Base-by-base conservation (phyloP, 2,888 invertebrate genomes). In the Trichogramma evanescens region DNA sequence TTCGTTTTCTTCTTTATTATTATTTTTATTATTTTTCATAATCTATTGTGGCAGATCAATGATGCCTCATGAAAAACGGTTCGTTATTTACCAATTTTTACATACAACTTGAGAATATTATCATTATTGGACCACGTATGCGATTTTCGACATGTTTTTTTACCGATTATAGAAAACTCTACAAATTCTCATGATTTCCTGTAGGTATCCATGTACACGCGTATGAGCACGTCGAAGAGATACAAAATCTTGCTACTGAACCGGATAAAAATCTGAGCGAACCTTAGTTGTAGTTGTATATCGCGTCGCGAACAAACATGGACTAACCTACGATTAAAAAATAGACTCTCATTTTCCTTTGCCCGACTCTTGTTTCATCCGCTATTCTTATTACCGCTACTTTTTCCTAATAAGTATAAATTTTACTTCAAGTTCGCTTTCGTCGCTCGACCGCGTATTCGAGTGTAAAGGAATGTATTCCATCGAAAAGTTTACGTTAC, bases 391-490 rank as follows among this genome's bases (percentile, higher is more conserved):
- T 48, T 41, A 55, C 50, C 54, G 55, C 45, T 54, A 49, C 54
- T 44, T 42, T 54, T 54, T 39, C 26, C 26, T 43, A 50, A 10
- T 61, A 40, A 44, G 55, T 54, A 59, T 57, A 54, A 57, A 60
- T 53, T 56, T 63, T 63, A 61, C 56, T 56, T 55, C 59, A 45
- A 60, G 60, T 61, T 51, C 53, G 53, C 53, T 61, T 61, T 58
- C 58, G 26, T 26, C 26, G 26, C 26, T 26, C 26, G 26, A 26
- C 26, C 26, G 26, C 1, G 26, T 26, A 26, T 26, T 26, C 26
- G 26, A 26, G 26, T 26, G 26, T 26, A 26, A 26, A 26, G 26
- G 26, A 26, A 26, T 26, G 26, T 26, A 26, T 26, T 26, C 26
- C 26, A 26, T 2, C 26, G 26, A 26, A 26, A 26, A 26, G 26